Evolutionary conservation across 64 coral and sea anemone genomes (phyloP).

Genomic region (Hydrozoanthus tunicans): DNA sequence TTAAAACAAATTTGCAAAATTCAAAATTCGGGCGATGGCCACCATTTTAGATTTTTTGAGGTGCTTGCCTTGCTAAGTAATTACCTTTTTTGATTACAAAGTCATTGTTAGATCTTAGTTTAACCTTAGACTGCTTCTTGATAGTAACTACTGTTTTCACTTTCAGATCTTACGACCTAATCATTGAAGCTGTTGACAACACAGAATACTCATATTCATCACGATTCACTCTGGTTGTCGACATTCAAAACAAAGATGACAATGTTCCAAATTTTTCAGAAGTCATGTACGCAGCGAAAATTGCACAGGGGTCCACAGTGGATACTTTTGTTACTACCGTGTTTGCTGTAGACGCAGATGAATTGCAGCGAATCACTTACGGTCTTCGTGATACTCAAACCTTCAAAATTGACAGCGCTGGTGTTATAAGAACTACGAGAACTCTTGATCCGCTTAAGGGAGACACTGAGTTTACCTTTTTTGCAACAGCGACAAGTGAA

Average conservation of each 20-base stretch:
- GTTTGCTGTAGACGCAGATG: constrained; percentile 25
- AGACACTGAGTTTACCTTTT: constrained; percentile 54
- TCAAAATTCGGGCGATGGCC: too few relatives aligned
- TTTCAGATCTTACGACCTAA: constrained; percentile 35
- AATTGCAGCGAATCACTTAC: not conserved
- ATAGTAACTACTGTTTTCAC: not conserved
- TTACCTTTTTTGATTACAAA: too few relatives aligned
- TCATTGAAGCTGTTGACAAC: constrained; percentile 19
- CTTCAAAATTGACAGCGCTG: constrained; percentile 39
- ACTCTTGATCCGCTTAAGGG: constrained; percentile 8
- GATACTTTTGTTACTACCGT: constrained; percentile 28
- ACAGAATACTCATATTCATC: constrained; percentile 14
- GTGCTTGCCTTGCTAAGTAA: too few relatives aligned
- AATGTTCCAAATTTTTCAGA: constrained; percentile 32
- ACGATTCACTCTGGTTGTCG: constrained; percentile 16
- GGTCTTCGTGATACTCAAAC: not conserved
- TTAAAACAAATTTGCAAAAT: too few relatives aligned
- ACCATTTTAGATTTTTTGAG: too few relatives aligned
- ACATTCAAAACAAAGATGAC: constrained; percentile 27
- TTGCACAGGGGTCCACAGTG: constrained; percentile 8
- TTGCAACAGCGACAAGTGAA: constrained; percentile 1
- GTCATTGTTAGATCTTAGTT: too few relatives aligned
- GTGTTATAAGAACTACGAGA: constrained; percentile 70
- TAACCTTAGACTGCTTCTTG: too few relatives aligned
- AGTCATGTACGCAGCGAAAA: constrained; percentile 14